A percentile compares a stretch with the other conserved stretches of the same genome.
phyloP scores from a whole-genome alignment of 2,113 vertebrate genomes.

The Heteronetta atricapilla region DNA sequence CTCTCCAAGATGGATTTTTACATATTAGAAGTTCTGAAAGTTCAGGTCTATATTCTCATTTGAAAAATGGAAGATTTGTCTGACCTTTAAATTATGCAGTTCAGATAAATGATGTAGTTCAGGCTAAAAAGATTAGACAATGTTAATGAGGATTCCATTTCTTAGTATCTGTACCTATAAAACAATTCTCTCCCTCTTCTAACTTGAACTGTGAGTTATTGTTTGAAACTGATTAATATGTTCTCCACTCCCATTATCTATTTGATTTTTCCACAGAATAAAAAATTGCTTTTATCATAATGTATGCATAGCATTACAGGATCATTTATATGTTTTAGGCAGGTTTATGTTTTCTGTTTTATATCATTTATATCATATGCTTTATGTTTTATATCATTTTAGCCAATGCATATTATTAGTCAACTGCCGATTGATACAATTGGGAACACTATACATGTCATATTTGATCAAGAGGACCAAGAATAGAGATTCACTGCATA shows the following conservation, averaged over 20 bases:
- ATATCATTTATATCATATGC: too few relatives aligned
- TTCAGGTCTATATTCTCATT: background rate
- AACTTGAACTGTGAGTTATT: conserved; percentile 39
- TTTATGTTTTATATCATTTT: conserved; percentile 43
- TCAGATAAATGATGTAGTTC: conserved; percentile 33
- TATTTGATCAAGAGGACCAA: background rate
- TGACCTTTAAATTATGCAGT: conserved; percentile 54
- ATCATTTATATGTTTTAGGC: conserved; percentile 41
- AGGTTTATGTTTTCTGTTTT: too few relatives aligned
- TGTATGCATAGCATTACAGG: background rate
- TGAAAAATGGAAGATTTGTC: conserved; percentile 43
- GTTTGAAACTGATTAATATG: conserved; percentile 60
- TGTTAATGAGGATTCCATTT: conserved; percentile 38
- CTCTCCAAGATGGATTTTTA: background rate
- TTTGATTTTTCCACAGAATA: conserved; percentile 22
- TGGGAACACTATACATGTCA: background rate
- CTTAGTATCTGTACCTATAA: conserved; percentile 59
- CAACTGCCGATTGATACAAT: conserved; percentile 36
- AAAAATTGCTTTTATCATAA: conserved; percentile 47
- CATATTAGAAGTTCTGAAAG: background rate
- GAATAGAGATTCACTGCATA: background rate
- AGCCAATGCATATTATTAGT: conserved; percentile 53
- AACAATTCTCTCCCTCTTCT: conserved; percentile 26
- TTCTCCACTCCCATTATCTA: conserved; percentile 22
- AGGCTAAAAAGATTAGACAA: conserved; percentile 37